A percentile compares a stretch with the other conserved stretches of the same genome.
These are phyloP conservation scores for Cylindroiulus punctatus DNA, from an alignment of 2,888 invertebrate genomes.

Conservation along the genomic window DNA sequence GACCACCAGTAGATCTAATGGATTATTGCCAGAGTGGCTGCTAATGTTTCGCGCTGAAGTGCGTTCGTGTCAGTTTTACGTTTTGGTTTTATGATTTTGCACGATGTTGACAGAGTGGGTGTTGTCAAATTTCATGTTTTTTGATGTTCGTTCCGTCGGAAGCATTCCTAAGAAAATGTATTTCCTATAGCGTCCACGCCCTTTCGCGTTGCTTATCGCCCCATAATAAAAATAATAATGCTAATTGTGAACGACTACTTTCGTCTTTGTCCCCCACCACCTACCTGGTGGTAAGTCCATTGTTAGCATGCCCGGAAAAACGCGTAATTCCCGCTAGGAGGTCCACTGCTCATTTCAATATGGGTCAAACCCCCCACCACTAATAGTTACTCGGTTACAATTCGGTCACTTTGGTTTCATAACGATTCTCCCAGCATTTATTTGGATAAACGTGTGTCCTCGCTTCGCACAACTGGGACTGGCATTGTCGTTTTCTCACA, in stretches of 20 bases:
- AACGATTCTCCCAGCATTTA: not conserved
- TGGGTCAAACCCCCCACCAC: not conserved
- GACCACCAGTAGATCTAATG: too few relatives aligned
- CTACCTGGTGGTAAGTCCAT: not conserved
- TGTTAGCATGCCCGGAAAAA: conserved; percentile 25
- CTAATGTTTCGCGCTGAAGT: not conserved
- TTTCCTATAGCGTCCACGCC: not conserved
- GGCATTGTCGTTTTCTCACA: conserved; percentile 15
- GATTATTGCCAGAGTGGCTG: not conserved
- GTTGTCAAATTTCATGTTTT: not conserved
- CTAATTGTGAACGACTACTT: conserved; percentile 32
- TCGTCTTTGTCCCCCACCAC: not conserved
- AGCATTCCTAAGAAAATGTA: conserved; percentile 19
- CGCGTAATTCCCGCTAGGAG: conserved; percentile 13
- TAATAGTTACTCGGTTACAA: not conserved
- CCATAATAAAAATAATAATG: conserved; percentile 32
- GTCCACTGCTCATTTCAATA: not conserved
- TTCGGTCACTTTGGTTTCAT: not conserved
- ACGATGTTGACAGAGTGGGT: not conserved
- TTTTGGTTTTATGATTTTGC: not conserved
- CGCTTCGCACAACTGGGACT: conserved; percentile 32
- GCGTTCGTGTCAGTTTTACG: not conserved
- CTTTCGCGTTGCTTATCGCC: conserved; percentile 1
- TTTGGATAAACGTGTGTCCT: not conserved
- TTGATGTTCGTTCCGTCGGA: conserved; percentile 22